A percentile compares a stretch with the other conserved stretches of the same genome.
These are phyloP conservation scores for Notoglanidium macrostoma DNA, from an alignment of 2,797 vertebrate species.

Conservation along the genomic window DNA sequence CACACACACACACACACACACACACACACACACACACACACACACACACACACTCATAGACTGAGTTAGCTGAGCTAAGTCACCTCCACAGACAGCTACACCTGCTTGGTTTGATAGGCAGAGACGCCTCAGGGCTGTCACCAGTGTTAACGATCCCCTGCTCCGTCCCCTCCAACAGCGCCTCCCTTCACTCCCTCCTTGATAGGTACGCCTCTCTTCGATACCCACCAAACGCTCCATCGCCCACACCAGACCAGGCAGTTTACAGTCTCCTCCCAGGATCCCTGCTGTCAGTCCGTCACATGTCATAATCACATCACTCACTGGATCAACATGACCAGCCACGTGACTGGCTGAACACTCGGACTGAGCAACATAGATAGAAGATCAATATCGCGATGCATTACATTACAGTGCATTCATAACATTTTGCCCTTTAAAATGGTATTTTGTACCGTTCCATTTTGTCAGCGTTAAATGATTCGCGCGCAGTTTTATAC, in stretches of 20 bases:
- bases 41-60: constrained; percentile 18
- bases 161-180: not conserved
- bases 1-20: constrained; percentile 37
- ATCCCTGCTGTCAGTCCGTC: constrained; percentile 50
- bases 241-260: constrained; percentile 47
- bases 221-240: constrained; percentile 53
- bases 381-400: not conserved
- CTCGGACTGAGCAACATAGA: not conserved
- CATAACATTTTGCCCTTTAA: too few relatives aligned
- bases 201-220: constrained; percentile 54
- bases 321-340: constrained; percentile 50
- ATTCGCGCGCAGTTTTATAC: not conserved
- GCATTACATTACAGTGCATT: not conserved
- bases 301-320: constrained; percentile 40
- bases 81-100: constrained; percentile 61
- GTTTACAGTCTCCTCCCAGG: constrained; percentile 40
- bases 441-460: too few relatives aligned
- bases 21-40: constrained; percentile 16
- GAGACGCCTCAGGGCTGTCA: constrained; percentile 51
- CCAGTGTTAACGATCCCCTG: constrained; percentile 36
- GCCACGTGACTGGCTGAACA: constrained; percentile 21
- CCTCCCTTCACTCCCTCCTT: not conserved
- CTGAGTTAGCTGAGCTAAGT: constrained; percentile 42
- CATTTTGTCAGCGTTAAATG: not conserved
- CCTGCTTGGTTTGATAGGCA: constrained; percentile 62